phyloP scores from a whole-genome alignment of 2,888 invertebrate species.

The Glyphotaelius pellucidus region DNA sequence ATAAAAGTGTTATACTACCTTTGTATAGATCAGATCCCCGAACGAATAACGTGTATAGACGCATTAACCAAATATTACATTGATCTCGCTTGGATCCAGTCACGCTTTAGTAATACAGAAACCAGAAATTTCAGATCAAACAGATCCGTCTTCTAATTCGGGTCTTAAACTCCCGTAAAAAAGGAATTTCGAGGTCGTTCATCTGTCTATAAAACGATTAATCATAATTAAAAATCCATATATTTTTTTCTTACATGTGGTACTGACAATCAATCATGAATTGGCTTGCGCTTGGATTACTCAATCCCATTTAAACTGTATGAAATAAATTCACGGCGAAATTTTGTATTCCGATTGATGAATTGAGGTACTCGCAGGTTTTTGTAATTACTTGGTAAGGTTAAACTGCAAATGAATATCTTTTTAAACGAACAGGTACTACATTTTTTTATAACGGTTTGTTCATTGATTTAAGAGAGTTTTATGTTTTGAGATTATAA shows the following conservation, averaged over 20 bases:
- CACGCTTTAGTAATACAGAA: not conserved
- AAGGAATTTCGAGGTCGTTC: slow-evolving; percentile 19
- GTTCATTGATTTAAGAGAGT: not conserved
- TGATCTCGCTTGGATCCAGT: not conserved
- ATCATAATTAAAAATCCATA: slow-evolving; percentile 59
- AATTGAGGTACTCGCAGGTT: not conserved
- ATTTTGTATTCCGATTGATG: not conserved
- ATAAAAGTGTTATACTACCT: too few relatives aligned
- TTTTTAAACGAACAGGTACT: not conserved
- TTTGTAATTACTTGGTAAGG: not conserved
- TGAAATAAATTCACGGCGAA: not conserved
- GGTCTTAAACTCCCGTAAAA: not conserved
- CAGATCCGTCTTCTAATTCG: slow-evolving; percentile 2
- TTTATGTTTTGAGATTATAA: not conserved
- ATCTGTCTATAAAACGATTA: slow-evolving; percentile 33
- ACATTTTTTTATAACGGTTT: not conserved
- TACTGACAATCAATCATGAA: slow-evolving; percentile 51
- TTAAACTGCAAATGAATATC: not conserved
- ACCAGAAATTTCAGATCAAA: slow-evolving; percentile 2
- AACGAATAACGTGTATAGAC: not conserved
- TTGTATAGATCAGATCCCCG: too few relatives aligned
- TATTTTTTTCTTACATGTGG: slow-evolving; percentile 44
- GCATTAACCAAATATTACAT: not conserved
- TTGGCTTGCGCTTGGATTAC: slow-evolving; percentile 19
- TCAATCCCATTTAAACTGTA: not conserved